Evolutionary conservation across 2,113 vertebrate species (phyloP).

Genomic region (Oncorhynchus clarkii): DNA sequence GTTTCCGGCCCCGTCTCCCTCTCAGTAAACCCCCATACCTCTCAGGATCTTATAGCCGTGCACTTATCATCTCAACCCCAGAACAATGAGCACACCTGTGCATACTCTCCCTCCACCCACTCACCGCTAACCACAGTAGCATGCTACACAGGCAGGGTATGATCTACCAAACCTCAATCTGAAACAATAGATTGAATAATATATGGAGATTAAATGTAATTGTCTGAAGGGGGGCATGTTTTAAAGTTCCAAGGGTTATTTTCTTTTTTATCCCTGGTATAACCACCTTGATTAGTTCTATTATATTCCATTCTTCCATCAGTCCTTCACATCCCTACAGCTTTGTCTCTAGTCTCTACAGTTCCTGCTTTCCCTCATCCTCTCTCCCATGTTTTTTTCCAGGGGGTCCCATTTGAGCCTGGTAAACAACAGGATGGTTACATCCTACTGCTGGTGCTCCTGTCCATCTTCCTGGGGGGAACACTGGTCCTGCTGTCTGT

Average conservation of each 20-base stretch:
- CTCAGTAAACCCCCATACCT: not conserved
- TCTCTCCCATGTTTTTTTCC: slow-evolving; percentile 18
- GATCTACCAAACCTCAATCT: not conserved
- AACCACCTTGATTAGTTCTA: not conserved
- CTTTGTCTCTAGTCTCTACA: no score
- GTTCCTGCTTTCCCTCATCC: not conserved
- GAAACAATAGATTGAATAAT: not conserved
- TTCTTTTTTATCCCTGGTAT: not conserved
- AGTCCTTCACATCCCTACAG: not conserved
- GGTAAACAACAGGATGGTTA: slow-evolving; percentile 80
- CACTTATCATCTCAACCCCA: slow-evolving; percentile 33
- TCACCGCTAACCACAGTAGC: not conserved
- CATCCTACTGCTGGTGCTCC: slow-evolving; percentile 83
- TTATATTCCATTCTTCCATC: no score
- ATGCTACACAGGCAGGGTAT: not conserved
- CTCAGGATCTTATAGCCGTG: slow-evolving; percentile 12
- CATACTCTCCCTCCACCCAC: not conserved
- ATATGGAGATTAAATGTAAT: not conserved
- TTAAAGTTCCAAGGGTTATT: not conserved
- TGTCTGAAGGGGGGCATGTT: not conserved
- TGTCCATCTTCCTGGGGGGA: slow-evolving; percentile 87
- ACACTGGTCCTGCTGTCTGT: slow-evolving; percentile 82
- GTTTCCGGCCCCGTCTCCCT: not conserved
- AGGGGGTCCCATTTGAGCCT: slow-evolving; percentile 62
- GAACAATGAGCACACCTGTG: slow-evolving; percentile 38